Conservation (phyloP, 2,113 vertebrate genomes). For the Seriola quinqueradiata region DNA sequence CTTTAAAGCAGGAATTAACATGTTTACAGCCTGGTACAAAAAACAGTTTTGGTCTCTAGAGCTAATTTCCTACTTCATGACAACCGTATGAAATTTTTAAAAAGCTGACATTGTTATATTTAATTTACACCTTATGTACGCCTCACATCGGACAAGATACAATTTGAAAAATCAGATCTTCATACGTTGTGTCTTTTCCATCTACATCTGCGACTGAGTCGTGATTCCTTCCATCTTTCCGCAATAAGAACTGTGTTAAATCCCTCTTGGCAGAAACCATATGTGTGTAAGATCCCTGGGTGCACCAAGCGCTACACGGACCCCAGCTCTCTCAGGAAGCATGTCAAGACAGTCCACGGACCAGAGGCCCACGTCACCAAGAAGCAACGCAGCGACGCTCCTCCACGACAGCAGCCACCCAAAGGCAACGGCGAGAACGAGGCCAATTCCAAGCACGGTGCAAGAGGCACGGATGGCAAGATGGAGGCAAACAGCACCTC, state of each 20-base stretch:
- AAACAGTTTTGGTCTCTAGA: too few relatives aligned
- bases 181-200: neutral
- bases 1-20: too few relatives aligned
- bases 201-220: neutral
- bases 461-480: slow-evolving; percentile 82
- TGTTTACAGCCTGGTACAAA: too few relatives aligned
- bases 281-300: slow-evolving; percentile 96
- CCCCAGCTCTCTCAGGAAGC: slow-evolving; percentile 98
- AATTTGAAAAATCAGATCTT: neutral
- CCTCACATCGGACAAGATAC: neutral
- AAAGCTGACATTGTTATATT: too few relatives aligned
- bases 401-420: slow-evolving; percentile 85
- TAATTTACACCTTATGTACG: too few relatives aligned
- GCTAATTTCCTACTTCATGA: too few relatives aligned
- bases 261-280: slow-evolving; percentile 90
- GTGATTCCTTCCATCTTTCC: neutral
- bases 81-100: too few relatives aligned
- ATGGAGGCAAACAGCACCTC: slow-evolving; percentile 88
- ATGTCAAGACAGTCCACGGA: slow-evolving; percentile 97
- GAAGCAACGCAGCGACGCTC: slow-evolving; percentile 91
- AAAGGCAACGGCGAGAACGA: slow-evolving; percentile 92
- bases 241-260: neutral
- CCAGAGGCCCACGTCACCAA: slow-evolving; percentile 98
- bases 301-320: slow-evolving; percentile 98
- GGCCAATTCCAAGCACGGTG: slow-evolving; percentile 83